Evolutionary conservation across 2,888 invertebrate genomes (phyloP).

Genomic region (Aphrophora alni): DNA sequence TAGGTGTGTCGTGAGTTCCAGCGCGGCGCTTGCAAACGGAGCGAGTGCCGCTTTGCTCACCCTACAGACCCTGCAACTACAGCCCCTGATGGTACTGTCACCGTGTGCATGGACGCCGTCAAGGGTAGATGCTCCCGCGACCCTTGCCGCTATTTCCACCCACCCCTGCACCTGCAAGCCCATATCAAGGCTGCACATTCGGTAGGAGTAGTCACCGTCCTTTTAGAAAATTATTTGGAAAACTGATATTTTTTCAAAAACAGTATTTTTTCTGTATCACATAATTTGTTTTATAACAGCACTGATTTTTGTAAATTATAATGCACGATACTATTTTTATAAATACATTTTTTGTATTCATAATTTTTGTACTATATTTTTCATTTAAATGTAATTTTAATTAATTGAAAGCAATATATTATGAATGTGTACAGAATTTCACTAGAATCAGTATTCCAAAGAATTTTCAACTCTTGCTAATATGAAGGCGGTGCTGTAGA

Average conservation of each 20-base stretch:
- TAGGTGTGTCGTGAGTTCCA: conserved; percentile 98
- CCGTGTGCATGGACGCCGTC: conserved; percentile 99
- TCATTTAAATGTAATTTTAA: too few species aligned
- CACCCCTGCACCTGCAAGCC: conserved; percentile 99
- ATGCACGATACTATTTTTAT: background rate
- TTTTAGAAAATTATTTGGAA: background rate
- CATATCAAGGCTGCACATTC: conserved; percentile 98
- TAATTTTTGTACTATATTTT: too few species aligned
- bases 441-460: background rate
- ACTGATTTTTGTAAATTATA: background rate
- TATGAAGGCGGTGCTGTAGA: conserved; percentile 28
- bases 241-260: too few species aligned
- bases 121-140: conserved; percentile 98
- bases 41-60: conserved; percentile 99
- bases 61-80: conserved; percentile 91
- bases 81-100: conserved; percentile 97
- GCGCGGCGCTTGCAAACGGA: conserved; percentile 97
- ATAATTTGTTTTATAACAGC: too few species aligned
- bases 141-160: conserved; percentile 99
- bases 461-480: background rate
- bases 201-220: conserved; percentile 61
- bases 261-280: too few species aligned
- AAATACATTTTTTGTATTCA: background rate
- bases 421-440: too few species aligned
- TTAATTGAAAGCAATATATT: too few species aligned